Base-by-base conservation (phyloP, 2,888 invertebrate species). In the Epinotia bilunana region DNA sequence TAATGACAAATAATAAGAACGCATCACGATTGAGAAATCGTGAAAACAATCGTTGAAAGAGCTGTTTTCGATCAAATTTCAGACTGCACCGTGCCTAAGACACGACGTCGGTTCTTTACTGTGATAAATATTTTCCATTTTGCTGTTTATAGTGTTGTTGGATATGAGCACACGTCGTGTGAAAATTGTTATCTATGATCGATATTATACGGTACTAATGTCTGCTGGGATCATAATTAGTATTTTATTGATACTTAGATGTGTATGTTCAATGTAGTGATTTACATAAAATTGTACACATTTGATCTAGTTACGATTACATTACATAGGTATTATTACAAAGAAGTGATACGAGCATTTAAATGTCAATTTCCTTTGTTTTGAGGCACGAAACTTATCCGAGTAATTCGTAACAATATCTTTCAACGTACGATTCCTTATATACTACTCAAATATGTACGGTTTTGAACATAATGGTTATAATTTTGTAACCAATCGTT, bases 121-220 rank as follows among this genome's bases (percentile, higher is more conserved):
- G 68, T 68, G 13, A 11, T 7, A 68, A 12, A 16, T 7, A 9
- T 20, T 57, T 7, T n/a, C n/a, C 53, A 2, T 18, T 67, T n/a
- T 12, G 33, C 43, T 58, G 20, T 68, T 57, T 60, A 58, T 46
- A 58, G 12, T 60, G 60, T 69, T 69, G 46, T 69, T 69, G 57
- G 39, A 43, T 68, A 68, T 57, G 6, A 33, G 46, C 46, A 46
- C 16, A 13, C 60, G 49, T 2, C 39, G 28, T 72, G 65, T 57
- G 33, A 28, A 63, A 72, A 63, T 73, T 67, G 60, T 73, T 73
- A 67, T 73, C n/a, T 5, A n/a, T 55, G 28, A 55, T 46, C 33
- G 23, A 67, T 49, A 13, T 73, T 73, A 60, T 67, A 65, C 53
- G 20, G 58, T 18, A 18, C 23, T 49, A 12, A 57, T 20, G 28